Evolutionary conservation across 2,113 vertebrate genomes (phyloP).

Genomic region (Trichechus manatus): DNA sequence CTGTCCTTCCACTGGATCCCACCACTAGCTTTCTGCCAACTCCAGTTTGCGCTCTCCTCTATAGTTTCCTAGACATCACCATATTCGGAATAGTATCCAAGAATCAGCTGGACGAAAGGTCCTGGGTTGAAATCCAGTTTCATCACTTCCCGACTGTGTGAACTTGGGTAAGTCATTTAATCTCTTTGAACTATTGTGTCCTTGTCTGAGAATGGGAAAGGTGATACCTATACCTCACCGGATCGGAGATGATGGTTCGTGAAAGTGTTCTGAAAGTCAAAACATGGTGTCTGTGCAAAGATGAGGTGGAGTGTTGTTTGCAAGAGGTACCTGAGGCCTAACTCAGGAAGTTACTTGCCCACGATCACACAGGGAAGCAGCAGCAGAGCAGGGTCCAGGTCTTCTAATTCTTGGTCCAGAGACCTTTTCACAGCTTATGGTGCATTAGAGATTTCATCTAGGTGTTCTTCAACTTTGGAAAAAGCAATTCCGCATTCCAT

Average conservation of each 20-base stretch:
- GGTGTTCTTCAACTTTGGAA: slow-evolving; percentile 47
- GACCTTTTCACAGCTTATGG: background rate
- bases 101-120: background rate
- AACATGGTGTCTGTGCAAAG: background rate
- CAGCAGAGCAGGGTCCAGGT: background rate
- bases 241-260: background rate
- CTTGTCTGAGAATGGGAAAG: background rate
- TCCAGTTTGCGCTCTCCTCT: background rate
- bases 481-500: slow-evolving; percentile 46
- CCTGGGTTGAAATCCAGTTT: background rate
- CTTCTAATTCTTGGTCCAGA: background rate
- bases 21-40: background rate
- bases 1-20: background rate
- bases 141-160: background rate
- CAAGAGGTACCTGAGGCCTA: background rate
- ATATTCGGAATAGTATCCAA: background rate
- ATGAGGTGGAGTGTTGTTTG: background rate
- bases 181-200: background rate
- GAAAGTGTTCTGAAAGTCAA: background rate
- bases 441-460: background rate
- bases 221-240: background rate
- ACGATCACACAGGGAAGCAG: accelerated
- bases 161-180: background rate
- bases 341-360: background rate
- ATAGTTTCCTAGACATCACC: background rate